A percentile compares a stretch with the other conserved stretches of the same genome.
phyloP scores from a whole-genome alignment of 1,140 invertebrate species.

The Pseudomyrmex pallidus region DNA sequence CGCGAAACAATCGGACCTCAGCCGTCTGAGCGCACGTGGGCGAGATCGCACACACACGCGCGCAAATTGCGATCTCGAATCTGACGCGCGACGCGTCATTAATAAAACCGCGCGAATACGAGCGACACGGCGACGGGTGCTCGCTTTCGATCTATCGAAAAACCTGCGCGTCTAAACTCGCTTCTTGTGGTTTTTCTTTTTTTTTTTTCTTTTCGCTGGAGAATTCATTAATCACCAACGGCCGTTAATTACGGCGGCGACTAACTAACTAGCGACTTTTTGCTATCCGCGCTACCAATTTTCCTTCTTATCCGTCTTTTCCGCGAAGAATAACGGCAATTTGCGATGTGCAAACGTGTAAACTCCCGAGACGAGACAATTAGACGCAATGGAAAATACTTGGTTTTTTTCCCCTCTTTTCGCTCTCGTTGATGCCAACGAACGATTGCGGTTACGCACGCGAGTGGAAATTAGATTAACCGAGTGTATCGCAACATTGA shows the following conservation, averaged over 20 bases:
- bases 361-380: constrained; percentile 8
- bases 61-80: constrained; percentile 44
- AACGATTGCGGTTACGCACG: background rate
- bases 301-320: constrained; percentile 6
- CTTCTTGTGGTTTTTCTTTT: background rate
- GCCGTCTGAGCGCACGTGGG: background rate
- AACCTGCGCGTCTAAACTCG: constrained; percentile 15
- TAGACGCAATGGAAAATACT: constrained; percentile 18
- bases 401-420: background rate
- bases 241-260: constrained; percentile 7
- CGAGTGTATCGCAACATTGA: background rate
- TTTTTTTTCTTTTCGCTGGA: background rate
- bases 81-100: constrained; percentile 31
- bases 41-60: background rate
- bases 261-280: constrained; percentile 10
- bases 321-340: background rate
- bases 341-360: background rate
- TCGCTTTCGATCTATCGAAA: constrained; percentile 35
- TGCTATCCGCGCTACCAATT: constrained; percentile 30
- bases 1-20: constrained; percentile 29
- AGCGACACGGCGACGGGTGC: no score
- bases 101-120: constrained; percentile 44
- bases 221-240: constrained; percentile 38
- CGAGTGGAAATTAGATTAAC: background rate
- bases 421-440: background rate